Percentiles rank a stretch among this genome's conserved stretches.
These are phyloP conservation scores for Struthidea cinerea DNA, from an alignment of 2,113 vertebrate species.

Conservation along the genomic window DNA sequence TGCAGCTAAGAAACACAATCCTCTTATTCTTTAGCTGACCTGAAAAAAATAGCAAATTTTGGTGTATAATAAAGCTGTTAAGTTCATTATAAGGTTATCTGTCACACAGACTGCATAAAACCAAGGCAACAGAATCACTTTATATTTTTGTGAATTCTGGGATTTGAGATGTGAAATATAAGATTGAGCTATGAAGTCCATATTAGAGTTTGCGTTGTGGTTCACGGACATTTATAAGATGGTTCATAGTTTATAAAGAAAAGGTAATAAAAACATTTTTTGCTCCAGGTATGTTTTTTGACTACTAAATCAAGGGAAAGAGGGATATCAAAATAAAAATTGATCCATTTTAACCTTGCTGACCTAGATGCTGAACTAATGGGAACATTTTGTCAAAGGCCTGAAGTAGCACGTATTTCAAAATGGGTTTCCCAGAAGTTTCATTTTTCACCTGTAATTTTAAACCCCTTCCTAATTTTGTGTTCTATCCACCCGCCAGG, in stretches of 20 bases:
- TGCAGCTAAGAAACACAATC: slow-evolving; percentile 20
- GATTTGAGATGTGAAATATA: neutral
- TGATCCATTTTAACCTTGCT: neutral
- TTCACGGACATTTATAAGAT: neutral
- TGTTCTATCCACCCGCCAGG: neutral
- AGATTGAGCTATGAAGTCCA: neutral
- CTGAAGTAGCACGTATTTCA: neutral
- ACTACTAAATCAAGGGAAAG: neutral
- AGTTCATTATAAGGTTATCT: neutral
- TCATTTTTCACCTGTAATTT: neutral
- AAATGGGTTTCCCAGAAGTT: neutral
- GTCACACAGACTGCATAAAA: neutral
- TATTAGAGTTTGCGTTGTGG: neutral
- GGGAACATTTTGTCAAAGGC: neutral
- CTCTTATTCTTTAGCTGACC: slow-evolving; percentile 6
- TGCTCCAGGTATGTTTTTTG: neutral
- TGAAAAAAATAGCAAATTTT: neutral
- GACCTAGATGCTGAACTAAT: neutral
- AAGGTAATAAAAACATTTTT: neutral
- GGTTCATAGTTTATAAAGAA: neutral
- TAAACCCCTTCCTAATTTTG: neutral
- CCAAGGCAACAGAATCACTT: neutral
- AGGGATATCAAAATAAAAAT: neutral
- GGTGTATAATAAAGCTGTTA: neutral
- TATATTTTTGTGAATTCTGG: neutral